Evolutionary conservation across 1,140 invertebrate species (phyloP), one percentile per base, ranked within the genome.

Genomic region (Drosophila carrolli): DNA sequence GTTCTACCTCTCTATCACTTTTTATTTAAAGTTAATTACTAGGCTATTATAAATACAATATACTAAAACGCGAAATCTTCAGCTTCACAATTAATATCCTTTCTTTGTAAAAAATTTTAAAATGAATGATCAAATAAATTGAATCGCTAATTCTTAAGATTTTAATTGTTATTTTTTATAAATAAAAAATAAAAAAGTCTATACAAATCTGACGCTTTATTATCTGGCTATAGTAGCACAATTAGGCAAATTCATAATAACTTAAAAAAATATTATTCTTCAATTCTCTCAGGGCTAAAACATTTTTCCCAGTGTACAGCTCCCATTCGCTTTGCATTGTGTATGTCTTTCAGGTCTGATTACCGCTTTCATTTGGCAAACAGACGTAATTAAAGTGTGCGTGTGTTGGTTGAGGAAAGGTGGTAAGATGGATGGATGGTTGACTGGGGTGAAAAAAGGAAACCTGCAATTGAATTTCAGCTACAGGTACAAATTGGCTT

Each of bases 331-430:
- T 72, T 79, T 66, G 72, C 78, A 88, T 86, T 86, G 82, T 79
- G 78, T 50, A 51, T 82, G 82, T 81, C 83, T 86, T 86, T 86
- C 82, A 86, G 85, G 83, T 70, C 83, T 86, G 83, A 86, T 86
- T 86, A 86, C 83, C 83, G 83, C 78, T 86, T 88, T 79, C 83
- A 88, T 83, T 88, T 88, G 77, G 79, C 79, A 86, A 86, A 88
- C 83, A 86, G 83, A 88, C 83, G 79, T 86, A 86, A 86, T 86
- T 86, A 86, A 83, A 81, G 79, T 79, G 67, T 82, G 62, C 40
- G 66, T 73, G 61, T 63, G 82, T 56, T 11, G 54, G 55, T 61
- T 51, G 27, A 37, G 41, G 53, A 14, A 59, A 35, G 61, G n/a
- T 62, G 53, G 29, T 37, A 6, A 35, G 9, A 55, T 27, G 38